phyloP scores from a whole-genome alignment of 2,888 invertebrate species.

The Mesorhabditis spiculigera region DNA sequence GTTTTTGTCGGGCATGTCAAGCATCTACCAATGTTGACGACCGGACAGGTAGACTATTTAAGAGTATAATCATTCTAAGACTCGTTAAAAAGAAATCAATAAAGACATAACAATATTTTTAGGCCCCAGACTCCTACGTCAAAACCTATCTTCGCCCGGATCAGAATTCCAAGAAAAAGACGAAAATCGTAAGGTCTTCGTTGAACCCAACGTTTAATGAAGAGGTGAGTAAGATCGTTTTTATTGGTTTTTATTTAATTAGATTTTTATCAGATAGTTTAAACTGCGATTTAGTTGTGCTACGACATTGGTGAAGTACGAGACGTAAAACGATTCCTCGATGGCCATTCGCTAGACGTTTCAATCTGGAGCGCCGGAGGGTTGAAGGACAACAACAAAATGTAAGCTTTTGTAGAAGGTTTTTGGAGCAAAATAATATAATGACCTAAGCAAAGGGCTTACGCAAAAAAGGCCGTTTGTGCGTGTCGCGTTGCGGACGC shows the following conservation, averaged over 20 bases:
- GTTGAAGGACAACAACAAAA: slow-evolving; percentile 61
- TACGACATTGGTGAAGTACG: slow-evolving; percentile 25
- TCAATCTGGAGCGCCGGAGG: slow-evolving; percentile 61
- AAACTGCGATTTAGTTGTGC: slow-evolving; percentile 5
- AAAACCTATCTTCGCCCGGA: slow-evolving; percentile 81
- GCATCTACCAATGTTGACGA: slow-evolving; percentile 23
- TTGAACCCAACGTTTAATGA: slow-evolving; percentile 97
- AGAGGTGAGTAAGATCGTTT: slow-evolving; percentile 70
- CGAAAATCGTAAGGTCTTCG: slow-evolving; percentile 83
- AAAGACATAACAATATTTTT: slow-evolving; percentile 7
- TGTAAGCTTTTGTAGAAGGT: slow-evolving; percentile 50
- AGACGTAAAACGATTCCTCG: slow-evolving; percentile 12
- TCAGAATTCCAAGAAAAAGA: slow-evolving; percentile 87
- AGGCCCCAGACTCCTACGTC: slow-evolving; percentile 36
- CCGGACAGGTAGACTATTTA: slow-evolving; percentile 17
- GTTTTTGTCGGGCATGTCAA: slow-evolving; percentile 25
- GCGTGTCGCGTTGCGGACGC: no score
- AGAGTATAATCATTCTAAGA: not conserved
- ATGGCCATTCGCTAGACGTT: slow-evolving; percentile 35
- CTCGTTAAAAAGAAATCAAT: not conserved
- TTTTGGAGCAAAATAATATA: no score
- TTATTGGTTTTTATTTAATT: no score
- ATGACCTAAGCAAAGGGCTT: no score
- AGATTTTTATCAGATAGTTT: no score
- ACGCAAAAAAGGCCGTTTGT: no score